Conservation (phyloP, 2,797 vertebrate species). For the Stomatorhinus walkeri region DNA sequence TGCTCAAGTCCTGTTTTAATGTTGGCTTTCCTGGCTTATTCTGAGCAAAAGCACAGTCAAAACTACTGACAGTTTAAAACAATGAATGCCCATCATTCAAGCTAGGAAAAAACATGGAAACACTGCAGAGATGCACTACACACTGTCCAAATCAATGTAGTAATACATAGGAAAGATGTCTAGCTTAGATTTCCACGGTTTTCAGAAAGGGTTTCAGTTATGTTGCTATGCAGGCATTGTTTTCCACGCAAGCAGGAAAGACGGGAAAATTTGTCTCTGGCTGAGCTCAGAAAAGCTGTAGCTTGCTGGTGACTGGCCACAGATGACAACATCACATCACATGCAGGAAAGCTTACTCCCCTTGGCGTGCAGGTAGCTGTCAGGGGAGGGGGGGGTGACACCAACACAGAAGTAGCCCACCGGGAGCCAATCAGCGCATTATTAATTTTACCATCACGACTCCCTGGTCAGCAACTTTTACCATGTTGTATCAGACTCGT, state of each 20-base stretch:
- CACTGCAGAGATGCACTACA: background rate
- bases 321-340: background rate
- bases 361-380: background rate
- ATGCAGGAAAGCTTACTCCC: too few species aligned
- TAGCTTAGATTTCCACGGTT: background rate
- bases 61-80: background rate
- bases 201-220: background rate
- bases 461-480: background rate
- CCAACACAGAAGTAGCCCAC: background rate
- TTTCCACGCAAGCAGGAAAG: background rate
- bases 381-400: background rate
- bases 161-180: background rate
- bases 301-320: background rate
- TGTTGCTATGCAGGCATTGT: background rate
- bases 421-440: background rate
- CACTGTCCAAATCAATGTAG: background rate
- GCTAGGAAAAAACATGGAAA: background rate
- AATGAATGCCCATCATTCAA: background rate
- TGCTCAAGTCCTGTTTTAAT: background rate
- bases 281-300: background rate
- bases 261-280: background rate
- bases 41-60: background rate
- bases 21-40: background rate
- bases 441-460: background rate
- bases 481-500: background rate